Percentiles rank a stretch among this genome's conserved stretches.
Evolutionary conservation across 2,888 invertebrate genomes (phyloP).

Genomic region (Rosalia funebris): DNA sequence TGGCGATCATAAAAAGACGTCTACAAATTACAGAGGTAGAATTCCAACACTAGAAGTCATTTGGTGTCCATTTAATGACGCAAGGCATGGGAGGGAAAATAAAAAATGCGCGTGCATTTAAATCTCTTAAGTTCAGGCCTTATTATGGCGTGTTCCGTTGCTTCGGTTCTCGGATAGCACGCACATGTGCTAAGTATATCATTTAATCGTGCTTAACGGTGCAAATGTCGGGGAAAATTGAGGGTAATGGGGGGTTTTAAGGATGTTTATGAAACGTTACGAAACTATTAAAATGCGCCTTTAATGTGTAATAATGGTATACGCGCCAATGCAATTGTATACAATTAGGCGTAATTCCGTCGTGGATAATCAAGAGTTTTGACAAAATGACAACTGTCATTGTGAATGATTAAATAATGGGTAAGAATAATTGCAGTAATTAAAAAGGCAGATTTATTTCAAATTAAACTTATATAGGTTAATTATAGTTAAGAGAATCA

Average conservation of each 20-base stretch:
- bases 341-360: neutral
- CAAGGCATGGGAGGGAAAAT: slow-evolving; percentile 28
- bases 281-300: neutral
- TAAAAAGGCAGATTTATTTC: no score
- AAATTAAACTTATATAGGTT: no score
- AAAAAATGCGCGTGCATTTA: slow-evolving; percentile 30
- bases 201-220: slow-evolving; percentile 22
- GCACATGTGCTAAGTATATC: slow-evolving; percentile 20
- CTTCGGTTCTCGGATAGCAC: slow-evolving; percentile 14
- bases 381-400: no score
- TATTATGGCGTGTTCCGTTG: slow-evolving; percentile 4
- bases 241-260: slow-evolving; percentile 5
- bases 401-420: no score
- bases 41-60: slow-evolving; percentile 44
- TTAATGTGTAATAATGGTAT: neutral
- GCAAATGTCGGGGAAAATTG: slow-evolving; percentile 8
- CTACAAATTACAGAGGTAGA: slow-evolving; percentile 34
- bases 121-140: neutral
- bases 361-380: no score
- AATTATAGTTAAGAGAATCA: no score
- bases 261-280: neutral
- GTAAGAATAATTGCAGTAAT: no score
- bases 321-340: neutral
- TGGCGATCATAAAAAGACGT: slow-evolving; percentile 33
- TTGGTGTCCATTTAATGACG: slow-evolving; percentile 40